Evolutionary conservation across 2,113 vertebrate genomes (phyloP), one percentile per base, ranked within the genome.

Genomic region (Ciconia maguari): DNA sequence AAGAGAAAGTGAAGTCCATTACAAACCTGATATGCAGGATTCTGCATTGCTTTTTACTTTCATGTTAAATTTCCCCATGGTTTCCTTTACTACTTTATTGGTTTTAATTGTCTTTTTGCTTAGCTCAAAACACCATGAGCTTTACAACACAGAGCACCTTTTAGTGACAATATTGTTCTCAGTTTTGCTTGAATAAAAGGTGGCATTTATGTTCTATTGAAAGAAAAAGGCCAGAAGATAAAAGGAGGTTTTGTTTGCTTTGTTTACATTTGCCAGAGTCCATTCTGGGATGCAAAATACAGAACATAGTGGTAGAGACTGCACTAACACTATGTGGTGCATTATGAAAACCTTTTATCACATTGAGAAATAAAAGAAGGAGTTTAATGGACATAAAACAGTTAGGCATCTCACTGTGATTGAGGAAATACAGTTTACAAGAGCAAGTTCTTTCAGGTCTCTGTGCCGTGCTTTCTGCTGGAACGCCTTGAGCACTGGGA

Each of bases 321-420:
- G 55, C 57, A 69, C 58, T 94, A 90, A 62, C 75, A 21, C 60
- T 83, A 36, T 42, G 70, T 65, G 81, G 17, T 65, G 32, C 54
- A 36, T 91, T 93, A 90, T 92, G 92, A 96, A 93, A 93, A 91
- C 48, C 57, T 96, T 91, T 92, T 71, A 90, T 93, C 90, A 90
- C 57, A 44, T 32, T 62, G 64, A 68, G 86, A 95, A 89, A 94
- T 78, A 88, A 80, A 86, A 52, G 21, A 69, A 94, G n/a, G n/a
- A 71, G 48, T 91, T 91, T 84, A 92, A 81, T 1, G 7, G 44
- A 54, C 32, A 49, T 89, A 83, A 91, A 88, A 57, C 26, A 68
- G 90, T 60, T 60, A 92, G 44, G 48, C 20, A n/a, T n/a, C 78
- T 87, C 65, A 21, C 69, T 81, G 49, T 54, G 89, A 79, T 4